A percentile compares a stretch with the other conserved stretches of the same genome.
Evolutionary conservation across 2,888 invertebrate species (phyloP).

Genomic region (Sialis fuliginosa): DNA sequence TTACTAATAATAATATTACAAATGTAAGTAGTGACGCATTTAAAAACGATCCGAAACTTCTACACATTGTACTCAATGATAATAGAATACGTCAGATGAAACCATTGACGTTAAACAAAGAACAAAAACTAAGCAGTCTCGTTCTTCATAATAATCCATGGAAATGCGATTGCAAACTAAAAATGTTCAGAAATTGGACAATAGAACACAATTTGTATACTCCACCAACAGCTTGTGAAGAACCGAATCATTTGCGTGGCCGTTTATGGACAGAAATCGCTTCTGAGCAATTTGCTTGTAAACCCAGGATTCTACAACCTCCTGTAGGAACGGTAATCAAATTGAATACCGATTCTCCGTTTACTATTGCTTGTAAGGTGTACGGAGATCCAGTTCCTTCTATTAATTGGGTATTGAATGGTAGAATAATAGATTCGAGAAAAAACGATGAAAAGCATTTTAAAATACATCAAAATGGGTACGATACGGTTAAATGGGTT

Average conservation of each 20-base stretch:
- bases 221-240: constrained; percentile 51
- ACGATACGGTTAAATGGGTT: constrained; percentile 36
- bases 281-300: constrained; percentile 64
- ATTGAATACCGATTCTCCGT: constrained; percentile 38
- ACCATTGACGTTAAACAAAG: constrained; percentile 8
- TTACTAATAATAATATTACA: constrained; percentile 57
- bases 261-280: constrained; percentile 55
- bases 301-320: constrained; percentile 54
- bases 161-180: constrained; percentile 74
- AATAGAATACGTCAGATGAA: constrained; percentile 55
- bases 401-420: constrained; percentile 55
- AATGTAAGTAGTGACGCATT: constrained; percentile 55
- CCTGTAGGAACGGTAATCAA: constrained; percentile 35
- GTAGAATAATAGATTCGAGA: constrained; percentile 32
- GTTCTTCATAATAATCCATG: constrained; percentile 69
- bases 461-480: constrained; percentile 23
- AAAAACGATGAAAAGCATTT: constrained; percentile 32
- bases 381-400: constrained; percentile 59
- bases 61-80: constrained; percentile 48
- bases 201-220: constrained; percentile 56
- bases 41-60: constrained; percentile 45
- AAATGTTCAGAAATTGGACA: constrained; percentile 61
- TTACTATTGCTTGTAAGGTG: constrained; percentile 56
- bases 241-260: constrained; percentile 48
- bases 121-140: constrained; percentile 47